phyloP scores from a whole-genome alignment of 2,888 invertebrate genomes.

The Phortica magna region DNA sequence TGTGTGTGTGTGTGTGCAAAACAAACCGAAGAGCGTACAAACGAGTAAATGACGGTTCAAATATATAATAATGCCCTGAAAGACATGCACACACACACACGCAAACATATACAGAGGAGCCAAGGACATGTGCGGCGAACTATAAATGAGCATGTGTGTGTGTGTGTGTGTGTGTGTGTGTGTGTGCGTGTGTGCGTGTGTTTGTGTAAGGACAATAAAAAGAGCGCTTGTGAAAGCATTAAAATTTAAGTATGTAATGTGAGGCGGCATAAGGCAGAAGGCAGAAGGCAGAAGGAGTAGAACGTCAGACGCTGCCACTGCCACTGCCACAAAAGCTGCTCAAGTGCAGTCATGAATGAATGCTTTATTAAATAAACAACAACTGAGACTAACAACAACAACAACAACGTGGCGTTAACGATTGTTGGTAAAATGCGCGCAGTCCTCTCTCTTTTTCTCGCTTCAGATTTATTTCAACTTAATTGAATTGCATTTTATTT shows the following conservation, averaged over 20 bases:
- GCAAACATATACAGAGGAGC: no score
- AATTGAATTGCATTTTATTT: not conserved
- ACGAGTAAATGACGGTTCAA: constrained; percentile 31
- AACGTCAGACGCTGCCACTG: not conserved
- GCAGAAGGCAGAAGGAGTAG: not conserved
- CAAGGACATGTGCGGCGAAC: constrained; percentile 29
- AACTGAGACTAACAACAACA: not conserved
- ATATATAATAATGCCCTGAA: constrained; percentile 26
- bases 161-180: not conserved
- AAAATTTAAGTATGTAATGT: constrained; percentile 31
- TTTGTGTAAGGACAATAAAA: constrained; percentile 27
- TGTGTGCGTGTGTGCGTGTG: no score
- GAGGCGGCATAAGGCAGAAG: not conserved
- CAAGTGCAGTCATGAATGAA: constrained; percentile 31
- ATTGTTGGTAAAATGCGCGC: not conserved
- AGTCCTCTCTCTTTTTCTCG: no score
- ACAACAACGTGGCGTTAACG: not conserved
- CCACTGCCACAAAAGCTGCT: constrained; percentile 14
- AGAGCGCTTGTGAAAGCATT: constrained; percentile 32
- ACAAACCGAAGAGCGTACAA: constrained; percentile 3
- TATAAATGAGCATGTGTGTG: constrained; percentile 12
- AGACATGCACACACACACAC: constrained; percentile 15
- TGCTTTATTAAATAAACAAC: constrained; percentile 21
- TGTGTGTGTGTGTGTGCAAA: not conserved
- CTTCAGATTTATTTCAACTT: not conserved